A percentile compares a stretch with the other conserved stretches of the same genome.
phyloP scores from a whole-genome alignment of 2,888 invertebrate genomes.

The Nudaria mundana region DNA sequence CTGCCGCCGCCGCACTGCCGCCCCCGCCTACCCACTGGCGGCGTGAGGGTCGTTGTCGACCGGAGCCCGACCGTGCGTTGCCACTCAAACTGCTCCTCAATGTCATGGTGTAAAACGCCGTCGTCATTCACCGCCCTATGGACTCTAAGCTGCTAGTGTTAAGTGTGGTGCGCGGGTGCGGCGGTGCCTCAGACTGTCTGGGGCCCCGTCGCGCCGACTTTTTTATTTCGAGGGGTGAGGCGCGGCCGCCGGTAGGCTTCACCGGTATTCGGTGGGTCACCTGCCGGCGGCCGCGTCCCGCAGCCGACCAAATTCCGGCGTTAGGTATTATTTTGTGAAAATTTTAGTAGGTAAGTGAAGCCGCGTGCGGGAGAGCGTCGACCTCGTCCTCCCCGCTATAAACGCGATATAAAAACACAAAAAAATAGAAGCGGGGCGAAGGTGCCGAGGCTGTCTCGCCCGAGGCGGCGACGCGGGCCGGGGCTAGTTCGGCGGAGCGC shows the following conservation, averaged over 20 bases:
- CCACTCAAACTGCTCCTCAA: constrained; percentile 84
- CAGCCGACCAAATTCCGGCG: constrained; percentile 73
- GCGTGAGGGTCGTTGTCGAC: constrained; percentile 70
- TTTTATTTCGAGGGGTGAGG: constrained; percentile 67
- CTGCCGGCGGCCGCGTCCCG: constrained; percentile 62
- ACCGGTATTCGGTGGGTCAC: constrained; percentile 9
- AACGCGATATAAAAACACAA: constrained; percentile 67
- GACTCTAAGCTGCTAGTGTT: constrained; percentile 63
- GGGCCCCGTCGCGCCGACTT: constrained; percentile 67
- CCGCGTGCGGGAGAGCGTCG: constrained; percentile 38
- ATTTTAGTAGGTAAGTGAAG: constrained; percentile 77
- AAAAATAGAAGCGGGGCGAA: constrained; percentile 52
- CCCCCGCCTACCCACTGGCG: constrained; percentile 91
- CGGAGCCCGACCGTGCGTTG: constrained; percentile 79
- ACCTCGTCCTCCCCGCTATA: constrained; percentile 40
- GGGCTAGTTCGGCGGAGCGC: constrained; percentile 28
- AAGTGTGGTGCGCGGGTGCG: constrained; percentile 55
- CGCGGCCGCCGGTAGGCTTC: constrained; percentile 47
- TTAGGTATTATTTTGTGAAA: constrained; percentile 81
- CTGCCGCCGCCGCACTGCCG: constrained; percentile 88
- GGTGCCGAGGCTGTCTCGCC: constrained; percentile 27
- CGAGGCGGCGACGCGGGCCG: constrained; percentile 39
- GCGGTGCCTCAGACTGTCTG: constrained; percentile 39
- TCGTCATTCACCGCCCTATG: constrained; percentile 31
- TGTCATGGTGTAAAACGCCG: constrained; percentile 69